Percentiles rank a stretch among this genome's conserved stretches.
phyloP scores from a whole-genome alignment of 2,797 vertebrate genomes.

The Hirundo rustica region DNA sequence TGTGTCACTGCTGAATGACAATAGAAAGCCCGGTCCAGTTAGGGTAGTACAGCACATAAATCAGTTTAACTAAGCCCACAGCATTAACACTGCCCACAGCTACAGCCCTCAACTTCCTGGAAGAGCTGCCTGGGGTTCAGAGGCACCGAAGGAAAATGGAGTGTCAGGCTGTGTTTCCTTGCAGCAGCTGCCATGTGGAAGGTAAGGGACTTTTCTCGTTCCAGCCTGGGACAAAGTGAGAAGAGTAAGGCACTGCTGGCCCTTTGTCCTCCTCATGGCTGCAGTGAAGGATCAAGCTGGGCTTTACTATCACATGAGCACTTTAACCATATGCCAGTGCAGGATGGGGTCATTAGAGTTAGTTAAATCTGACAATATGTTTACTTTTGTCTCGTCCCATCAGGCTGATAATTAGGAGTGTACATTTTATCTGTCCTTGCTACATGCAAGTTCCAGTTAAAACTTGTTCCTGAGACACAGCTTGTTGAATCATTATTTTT shows the following conservation, averaged over 20 bases:
- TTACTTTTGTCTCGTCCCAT: constrained; percentile 2
- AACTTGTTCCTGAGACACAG: constrained; percentile 48
- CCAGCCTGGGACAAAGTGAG: neutral
- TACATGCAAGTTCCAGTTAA: constrained; percentile 36
- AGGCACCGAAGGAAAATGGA: neutral
- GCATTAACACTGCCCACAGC: neutral
- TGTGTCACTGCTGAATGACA: neutral
- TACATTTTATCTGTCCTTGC: constrained; percentile 2
- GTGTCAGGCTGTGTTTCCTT: neutral
- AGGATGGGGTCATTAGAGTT: neutral
- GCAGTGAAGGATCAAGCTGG: neutral
- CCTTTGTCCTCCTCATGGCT: neutral
- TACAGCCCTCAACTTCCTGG: fast-evolving
- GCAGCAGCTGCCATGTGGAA: neutral
- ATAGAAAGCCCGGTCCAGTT: neutral
- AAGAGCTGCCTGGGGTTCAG: neutral
- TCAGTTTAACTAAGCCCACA: neutral
- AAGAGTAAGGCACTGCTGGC: neutral
- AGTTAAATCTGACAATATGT: neutral
- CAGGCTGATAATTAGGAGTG: constrained; percentile 17
- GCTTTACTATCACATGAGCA: neutral
- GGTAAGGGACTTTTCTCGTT: neutral
- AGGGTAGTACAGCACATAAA: neutral
- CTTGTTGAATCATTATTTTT: constrained; percentile 53
- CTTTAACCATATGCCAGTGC: neutral